These are phyloP conservation scores for Anser cygnoides DNA, from an alignment of 2,113 vertebrate genomes.

Conservation along the genomic window DNA sequence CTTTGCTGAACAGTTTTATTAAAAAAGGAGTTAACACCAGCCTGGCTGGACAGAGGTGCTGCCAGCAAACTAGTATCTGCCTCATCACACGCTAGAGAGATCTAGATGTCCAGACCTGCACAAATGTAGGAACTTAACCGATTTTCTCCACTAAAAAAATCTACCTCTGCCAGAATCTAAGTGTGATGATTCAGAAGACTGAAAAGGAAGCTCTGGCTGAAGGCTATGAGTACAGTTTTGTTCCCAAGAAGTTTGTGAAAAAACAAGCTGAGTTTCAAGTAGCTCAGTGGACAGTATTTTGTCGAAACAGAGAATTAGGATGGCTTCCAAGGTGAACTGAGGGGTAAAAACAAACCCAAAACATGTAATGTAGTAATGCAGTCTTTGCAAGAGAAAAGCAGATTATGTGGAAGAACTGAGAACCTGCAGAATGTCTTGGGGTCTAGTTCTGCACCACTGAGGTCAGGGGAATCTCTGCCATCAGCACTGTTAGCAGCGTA, in stretches of 20 bases:
- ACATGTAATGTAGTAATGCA: background rate
- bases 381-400: background rate
- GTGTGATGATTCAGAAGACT: slow-evolving; percentile 9
- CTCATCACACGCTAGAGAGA: background rate
- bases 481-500: background rate
- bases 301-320: slow-evolving; percentile 33
- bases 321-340: slow-evolving; percentile 32
- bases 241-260: background rate
- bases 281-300: background rate
- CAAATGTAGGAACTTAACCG: background rate
- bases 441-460: background rate
- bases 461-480: background rate
- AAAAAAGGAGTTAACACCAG: background rate
- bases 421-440: background rate
- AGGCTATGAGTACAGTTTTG: background rate
- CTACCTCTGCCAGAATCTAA: background rate
- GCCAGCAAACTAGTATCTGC: background rate
- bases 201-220: slow-evolving; percentile 1
- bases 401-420: background rate
- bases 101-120: background rate
- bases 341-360: background rate
- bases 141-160: background rate
- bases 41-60: background rate
- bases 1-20: background rate
- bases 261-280: slow-evolving; percentile 29